Evolutionary conservation across 2,888 invertebrate genomes (phyloP), one percentile per base, ranked within the genome.

Genomic region (Sinhomidia bicolor): DNA sequence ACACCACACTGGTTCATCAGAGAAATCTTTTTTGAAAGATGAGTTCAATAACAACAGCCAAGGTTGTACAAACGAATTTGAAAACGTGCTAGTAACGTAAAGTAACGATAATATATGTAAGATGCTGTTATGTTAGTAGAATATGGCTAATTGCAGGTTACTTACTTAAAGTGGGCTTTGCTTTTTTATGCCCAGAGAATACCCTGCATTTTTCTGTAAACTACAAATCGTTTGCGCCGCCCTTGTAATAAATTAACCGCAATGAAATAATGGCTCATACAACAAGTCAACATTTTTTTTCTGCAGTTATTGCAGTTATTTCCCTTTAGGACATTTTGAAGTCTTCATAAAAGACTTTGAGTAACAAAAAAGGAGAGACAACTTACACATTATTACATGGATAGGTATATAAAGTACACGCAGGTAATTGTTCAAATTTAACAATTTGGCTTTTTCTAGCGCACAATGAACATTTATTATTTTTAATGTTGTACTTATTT

Each of bases 131-230:
- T 60, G 32, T 80, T 57, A 47, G 44, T 57, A 47, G 44, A 86
- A 86, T 78, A 80, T 36, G 36, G 71, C 80, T 86, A 86, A 86
- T 86, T 86, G 60, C 71, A 81, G 54, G 80, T 74, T 79, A 86
- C 80, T 86, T 86, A 44, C 36, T 71, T 20, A 36, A 36, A 26
- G 47, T 14, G 36, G 23, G 41, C 60, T 36, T 7, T 23, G 47
- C 17, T 36, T 29, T 17, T 47, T 10, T 10, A 4, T 44, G 23
- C 12, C 41, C 7, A 20, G 51, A 12, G 32, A 10, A 47, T 29
- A 44, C 57, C 41, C n/a, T 36, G 44, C 36, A 57, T 57, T 78
- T 78, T 57, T 9, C n/a, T 78, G 57, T 36, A 57, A 78, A 78
- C 54, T 78, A 57, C 54, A 78, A 57, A 78, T 57, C 10, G 54